phyloP scores from a whole-genome alignment of 2,113 vertebrate genomes.

The Semicossyphus pulcher region DNA sequence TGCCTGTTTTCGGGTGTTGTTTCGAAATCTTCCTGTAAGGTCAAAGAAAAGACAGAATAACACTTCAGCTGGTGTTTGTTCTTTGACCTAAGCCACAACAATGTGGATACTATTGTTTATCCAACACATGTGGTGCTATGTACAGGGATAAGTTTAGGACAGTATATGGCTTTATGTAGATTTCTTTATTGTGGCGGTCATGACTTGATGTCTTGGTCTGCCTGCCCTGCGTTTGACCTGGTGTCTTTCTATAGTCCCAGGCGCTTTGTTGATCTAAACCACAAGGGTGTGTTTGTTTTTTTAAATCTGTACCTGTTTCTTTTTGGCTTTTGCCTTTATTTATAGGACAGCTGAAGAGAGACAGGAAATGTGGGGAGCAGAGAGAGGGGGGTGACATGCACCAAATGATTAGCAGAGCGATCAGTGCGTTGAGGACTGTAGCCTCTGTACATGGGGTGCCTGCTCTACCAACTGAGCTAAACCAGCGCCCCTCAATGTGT shows the following conservation, averaged over 20 bases:
- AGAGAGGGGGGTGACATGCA: too few species aligned
- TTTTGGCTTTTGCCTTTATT: too few species aligned
- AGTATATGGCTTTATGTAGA: constrained; percentile 8
- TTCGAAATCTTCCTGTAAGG: constrained; percentile 37
- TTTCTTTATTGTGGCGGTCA: constrained; percentile 23
- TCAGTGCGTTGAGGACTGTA: too few species aligned
- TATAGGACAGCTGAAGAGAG: too few species aligned
- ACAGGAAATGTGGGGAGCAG: too few species aligned
- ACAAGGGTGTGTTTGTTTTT: constrained; percentile 60
- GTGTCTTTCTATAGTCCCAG: constrained; percentile 54
- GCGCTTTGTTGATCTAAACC: constrained; percentile 37
- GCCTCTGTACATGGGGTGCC: too few species aligned
- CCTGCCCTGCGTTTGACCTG: constrained; percentile 38
- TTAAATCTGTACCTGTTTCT: constrained; percentile 55
- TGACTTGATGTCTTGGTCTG: constrained; percentile 41
- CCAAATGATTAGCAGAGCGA: too few species aligned
- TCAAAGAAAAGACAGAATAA: constrained; percentile 42
- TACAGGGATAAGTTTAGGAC: constrained; percentile 8
- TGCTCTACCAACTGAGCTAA: too few species aligned
- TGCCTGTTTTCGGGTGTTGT: constrained; percentile 30
- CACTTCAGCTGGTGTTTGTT: background rate
- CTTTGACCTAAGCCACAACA: constrained; percentile 31
- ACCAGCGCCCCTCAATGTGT: constrained; percentile 5
- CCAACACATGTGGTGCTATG: constrained; percentile 17
- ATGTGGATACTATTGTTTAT: constrained; percentile 25